These are phyloP conservation scores for Thecocarcelia acutangulata DNA, from an alignment of 2,888 invertebrate genomes.

Conservation along the genomic window DNA sequence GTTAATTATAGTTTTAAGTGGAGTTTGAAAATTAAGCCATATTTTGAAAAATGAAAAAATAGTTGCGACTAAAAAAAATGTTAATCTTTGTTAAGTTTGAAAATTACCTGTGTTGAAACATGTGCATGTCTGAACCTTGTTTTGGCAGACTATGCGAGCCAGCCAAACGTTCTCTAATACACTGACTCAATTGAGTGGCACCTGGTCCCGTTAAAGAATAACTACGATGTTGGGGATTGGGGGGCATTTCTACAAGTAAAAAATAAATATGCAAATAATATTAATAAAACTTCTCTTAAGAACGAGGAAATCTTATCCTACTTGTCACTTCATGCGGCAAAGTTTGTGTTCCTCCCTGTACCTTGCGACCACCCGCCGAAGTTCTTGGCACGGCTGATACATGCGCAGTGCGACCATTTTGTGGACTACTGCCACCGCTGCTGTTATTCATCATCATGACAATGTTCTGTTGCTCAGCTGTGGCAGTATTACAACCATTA, in stretches of 20 bases:
- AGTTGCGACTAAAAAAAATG: too few species aligned
- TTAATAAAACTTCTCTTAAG: not conserved
- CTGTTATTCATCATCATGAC: slow-evolving; percentile 76
- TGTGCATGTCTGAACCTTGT: slow-evolving; percentile 85
- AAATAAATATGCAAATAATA: not conserved
- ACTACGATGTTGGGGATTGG: slow-evolving; percentile 90
- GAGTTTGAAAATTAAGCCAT: too few species aligned
- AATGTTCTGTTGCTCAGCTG: slow-evolving; percentile 80
- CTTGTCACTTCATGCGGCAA: slow-evolving; percentile 88
- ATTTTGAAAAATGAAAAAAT: too few species aligned
- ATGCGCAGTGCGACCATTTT: slow-evolving; percentile 86
- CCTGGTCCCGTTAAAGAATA: slow-evolving; percentile 92
- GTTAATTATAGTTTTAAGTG: too few species aligned
- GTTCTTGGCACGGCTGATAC: slow-evolving; percentile 91
- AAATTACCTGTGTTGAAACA: slow-evolving; percentile 85
- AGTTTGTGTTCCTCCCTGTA: slow-evolving; percentile 94
- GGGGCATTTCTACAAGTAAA: slow-evolving; percentile 82
- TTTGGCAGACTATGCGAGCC: slow-evolving; percentile 94
- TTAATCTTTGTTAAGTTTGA: not conserved
- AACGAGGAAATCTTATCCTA: slow-evolving; percentile 80
- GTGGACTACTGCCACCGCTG: slow-evolving; percentile 70
- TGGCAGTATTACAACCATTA: slow-evolving; percentile 84
- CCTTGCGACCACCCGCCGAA: slow-evolving; percentile 89
- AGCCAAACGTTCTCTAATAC: slow-evolving; percentile 90
- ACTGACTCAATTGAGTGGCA: slow-evolving; percentile 92